Conservation (phyloP, 1,140 invertebrate species). For the Heliconius hermathena region DNA sequence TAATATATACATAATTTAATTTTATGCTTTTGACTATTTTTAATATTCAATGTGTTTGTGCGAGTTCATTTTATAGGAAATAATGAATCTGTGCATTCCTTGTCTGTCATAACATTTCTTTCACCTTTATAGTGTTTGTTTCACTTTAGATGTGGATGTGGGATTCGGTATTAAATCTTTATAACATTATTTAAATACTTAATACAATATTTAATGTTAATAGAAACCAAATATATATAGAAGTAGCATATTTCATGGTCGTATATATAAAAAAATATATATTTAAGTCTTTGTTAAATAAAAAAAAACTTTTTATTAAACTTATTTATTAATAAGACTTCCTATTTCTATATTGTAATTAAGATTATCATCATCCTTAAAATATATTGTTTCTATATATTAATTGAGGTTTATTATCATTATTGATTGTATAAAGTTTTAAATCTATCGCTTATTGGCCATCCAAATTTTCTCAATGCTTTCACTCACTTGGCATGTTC, state of each 20-base stretch:
- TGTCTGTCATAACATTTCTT: slow-evolving; percentile 12
- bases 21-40: slow-evolving; percentile 27
- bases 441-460: slow-evolving; percentile 56
- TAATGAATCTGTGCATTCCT: slow-evolving; percentile 12
- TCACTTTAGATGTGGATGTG: slow-evolving; percentile 29
- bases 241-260: not conserved
- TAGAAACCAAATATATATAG: not conserved
- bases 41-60: slow-evolving; percentile 9
- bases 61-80: slow-evolving; percentile 3
- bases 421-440: not conserved
- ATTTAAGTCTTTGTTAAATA: too few species aligned
- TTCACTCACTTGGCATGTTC: slow-evolving; percentile 48
- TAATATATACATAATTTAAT: slow-evolving; percentile 14
- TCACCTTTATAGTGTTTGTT: slow-evolving; percentile 28
- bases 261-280: too few species aligned
- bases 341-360: not conserved
- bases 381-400: not conserved
- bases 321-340: too few species aligned
- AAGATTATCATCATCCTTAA: not conserved
- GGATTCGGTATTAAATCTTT: slow-evolving; percentile 1
- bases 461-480: slow-evolving; percentile 45
- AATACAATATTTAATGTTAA: not conserved
- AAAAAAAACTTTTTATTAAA: too few species aligned
- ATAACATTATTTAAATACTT: not conserved
- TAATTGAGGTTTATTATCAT: not conserved